Evolutionary conservation across 2,113 vertebrate genomes (phyloP), one percentile per base, ranked within the genome.

Genomic region (Echinops telfairi): DNA sequence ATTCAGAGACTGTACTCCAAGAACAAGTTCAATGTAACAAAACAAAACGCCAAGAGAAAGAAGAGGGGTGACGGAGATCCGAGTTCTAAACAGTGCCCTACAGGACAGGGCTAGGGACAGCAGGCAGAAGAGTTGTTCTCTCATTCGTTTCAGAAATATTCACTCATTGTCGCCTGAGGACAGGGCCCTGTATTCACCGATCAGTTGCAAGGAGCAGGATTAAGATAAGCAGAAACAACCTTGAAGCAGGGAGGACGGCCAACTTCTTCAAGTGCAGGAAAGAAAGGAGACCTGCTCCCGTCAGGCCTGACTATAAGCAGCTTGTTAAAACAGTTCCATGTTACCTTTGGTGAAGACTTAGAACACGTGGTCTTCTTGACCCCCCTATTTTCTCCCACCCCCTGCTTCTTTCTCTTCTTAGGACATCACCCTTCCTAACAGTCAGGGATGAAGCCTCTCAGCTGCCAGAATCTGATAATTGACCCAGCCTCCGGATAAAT

Each of bases 321-420:
- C 25, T 79, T 76, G 66, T 85, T 77, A 40, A 87, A 92, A 60
- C 31, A 47, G 16, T 27, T 68, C 20, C 16, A 43, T 66, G 87
- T 81, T 82, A 89, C n/a, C 38, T 77, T 31, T 31, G 78, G 9
- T 84, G 11, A 89, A 66, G 40, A 89, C 57, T 40, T 66, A 83
- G 85, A 40, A 85, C 31, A 73, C 47, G 12, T 53, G 47, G 47
- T 14, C 47, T 47, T 47, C 47, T 53, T 53, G n/a, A n/a, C 47
- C 47, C 47, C 47, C 47, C 47, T 17, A 19, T 4, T 19, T 15
- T 36, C 29, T 40, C 0, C 36, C 16, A 0, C 11, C 1, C 22
- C 33, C 3, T 10, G 3, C 8, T 73, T 12, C 33, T 36, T 43
- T 84, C 80, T 83, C 15, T 19, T 66, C 85, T 53, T 40, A 25